phyloP scores from a whole-genome alignment of 2,113 vertebrate species.

The Proteles cristata region DNA sequence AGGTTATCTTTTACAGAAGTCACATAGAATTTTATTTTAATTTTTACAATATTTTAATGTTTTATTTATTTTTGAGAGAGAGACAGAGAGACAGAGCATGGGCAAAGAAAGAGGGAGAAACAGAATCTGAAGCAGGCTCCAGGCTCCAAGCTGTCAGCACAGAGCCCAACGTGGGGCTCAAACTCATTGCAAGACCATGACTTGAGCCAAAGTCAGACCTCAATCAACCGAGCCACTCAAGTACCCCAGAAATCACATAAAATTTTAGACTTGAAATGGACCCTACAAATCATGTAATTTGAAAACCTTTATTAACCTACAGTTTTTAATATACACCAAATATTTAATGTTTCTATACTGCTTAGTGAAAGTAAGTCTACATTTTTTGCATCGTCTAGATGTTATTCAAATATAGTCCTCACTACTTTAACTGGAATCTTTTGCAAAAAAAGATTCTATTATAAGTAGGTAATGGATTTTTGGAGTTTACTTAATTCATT shows the following conservation, averaged over 20 bases:
- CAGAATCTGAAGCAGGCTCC: no score
- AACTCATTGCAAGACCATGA: no score
- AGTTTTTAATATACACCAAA: slow-evolving; percentile 31
- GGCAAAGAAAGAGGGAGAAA: no score
- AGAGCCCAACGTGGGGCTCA: no score
- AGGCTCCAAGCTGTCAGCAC: no score
- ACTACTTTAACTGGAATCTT: slow-evolving; percentile 16
- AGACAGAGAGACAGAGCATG: no score
- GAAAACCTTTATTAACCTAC: neutral
- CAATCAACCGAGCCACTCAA: no score
- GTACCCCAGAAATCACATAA: neutral
- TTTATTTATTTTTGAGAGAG: no score
- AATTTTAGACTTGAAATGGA: slow-evolving; percentile 14
- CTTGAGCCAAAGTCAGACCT: no score
- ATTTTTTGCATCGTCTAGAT: neutral
- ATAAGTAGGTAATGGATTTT: neutral
- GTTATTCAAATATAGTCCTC: slow-evolving; percentile 36
- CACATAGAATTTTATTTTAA: neutral
- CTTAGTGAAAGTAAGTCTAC: neutral
- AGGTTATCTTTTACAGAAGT: slow-evolving; percentile 14
- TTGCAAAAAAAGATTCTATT: neutral
- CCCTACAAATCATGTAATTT: neutral
- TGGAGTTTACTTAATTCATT: neutral
- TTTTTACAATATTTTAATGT: no score
- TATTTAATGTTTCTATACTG: neutral